Evolutionary conservation across 2,797 vertebrate genomes (phyloP).

Genomic region (Vipera ursinii): DNA sequence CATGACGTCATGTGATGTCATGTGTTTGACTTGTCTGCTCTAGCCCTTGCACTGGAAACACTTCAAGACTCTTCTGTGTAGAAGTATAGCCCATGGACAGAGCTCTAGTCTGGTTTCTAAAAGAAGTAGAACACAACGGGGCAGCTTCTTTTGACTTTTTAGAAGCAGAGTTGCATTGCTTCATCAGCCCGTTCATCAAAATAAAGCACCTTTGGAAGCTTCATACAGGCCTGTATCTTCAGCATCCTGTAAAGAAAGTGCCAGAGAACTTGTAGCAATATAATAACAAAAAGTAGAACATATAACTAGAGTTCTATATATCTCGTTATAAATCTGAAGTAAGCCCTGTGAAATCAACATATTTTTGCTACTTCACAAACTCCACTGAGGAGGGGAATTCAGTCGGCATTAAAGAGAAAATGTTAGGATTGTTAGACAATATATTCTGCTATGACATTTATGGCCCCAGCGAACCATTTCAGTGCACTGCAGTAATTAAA

Average conservation of each 20-base stretch:
- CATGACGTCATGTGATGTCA: no score
- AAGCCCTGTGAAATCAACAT: not conserved
- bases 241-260: not conserved
- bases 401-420: slow-evolving; percentile 47
- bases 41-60: not conserved
- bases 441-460: slow-evolving; percentile 52
- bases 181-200: not conserved
- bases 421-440: slow-evolving; percentile 37
- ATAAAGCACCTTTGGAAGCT: not conserved
- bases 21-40: no score
- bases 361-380: not conserved
- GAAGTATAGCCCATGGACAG: not conserved
- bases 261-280: not conserved
- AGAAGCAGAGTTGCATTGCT: not conserved
- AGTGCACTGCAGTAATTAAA: slow-evolving; percentile 66
- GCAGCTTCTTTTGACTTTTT: not conserved
- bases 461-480: slow-evolving; percentile 58
- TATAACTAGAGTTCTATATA: slow-evolving; percentile 37
- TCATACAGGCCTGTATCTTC: not conserved
- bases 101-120: not conserved
- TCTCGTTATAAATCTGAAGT: slow-evolving; percentile 22
- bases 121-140: not conserved
- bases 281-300: slow-evolving; percentile 5
- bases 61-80: not conserved
- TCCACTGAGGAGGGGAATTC: not conserved